These are phyloP conservation scores for Cynocephalus volans DNA, from an alignment of 2,113 vertebrate species.

Conservation along the genomic window DNA sequence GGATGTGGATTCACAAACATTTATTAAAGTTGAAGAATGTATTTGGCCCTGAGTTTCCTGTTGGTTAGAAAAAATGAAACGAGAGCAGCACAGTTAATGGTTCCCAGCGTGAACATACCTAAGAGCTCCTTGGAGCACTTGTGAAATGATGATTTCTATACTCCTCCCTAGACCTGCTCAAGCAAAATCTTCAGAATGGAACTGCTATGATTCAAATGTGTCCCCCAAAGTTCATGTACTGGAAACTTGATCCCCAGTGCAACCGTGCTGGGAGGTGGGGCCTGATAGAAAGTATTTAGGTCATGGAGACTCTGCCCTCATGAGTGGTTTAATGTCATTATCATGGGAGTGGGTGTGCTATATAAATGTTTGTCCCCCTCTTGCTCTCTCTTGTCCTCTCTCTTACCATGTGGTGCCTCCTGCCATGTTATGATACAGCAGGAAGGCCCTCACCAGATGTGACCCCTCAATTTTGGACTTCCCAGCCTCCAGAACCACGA, in stretches of 20 bases:
- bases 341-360: too few species aligned
- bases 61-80: not conserved
- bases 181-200: not conserved
- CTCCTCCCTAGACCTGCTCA: not conserved
- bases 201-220: not conserved
- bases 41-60: not conserved
- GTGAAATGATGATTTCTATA: not conserved
- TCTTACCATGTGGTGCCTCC: not conserved
- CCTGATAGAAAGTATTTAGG: not conserved
- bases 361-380: too few species aligned
- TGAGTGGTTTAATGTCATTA: not conserved
- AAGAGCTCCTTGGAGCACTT: not conserved
- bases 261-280: not conserved
- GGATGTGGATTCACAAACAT: not conserved
- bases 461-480: not conserved
- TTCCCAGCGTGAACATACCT: not conserved
- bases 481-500: not conserved
- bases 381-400: not conserved
- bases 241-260: not conserved
- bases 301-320: not conserved
- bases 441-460: not conserved
- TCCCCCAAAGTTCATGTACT: not conserved
- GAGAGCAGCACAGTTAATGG: not conserved
- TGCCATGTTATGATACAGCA: not conserved
- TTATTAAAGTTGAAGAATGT: not conserved